These are phyloP conservation scores for Cantharis lateralis DNA, from an alignment of 2,888 invertebrate genomes.

Conservation along the genomic window DNA sequence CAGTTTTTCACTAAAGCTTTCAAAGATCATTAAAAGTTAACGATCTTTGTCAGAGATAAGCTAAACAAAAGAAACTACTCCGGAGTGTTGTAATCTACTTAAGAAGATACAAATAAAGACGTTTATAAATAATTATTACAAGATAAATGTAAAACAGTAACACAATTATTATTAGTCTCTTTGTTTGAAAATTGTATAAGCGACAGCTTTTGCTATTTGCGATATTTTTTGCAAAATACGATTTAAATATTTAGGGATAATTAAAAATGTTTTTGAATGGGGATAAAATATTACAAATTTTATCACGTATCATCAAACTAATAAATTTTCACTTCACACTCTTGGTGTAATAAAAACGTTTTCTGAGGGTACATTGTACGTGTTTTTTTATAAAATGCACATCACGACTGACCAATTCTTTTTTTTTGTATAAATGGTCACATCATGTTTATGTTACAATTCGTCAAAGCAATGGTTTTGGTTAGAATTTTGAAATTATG, in stretches of 20 bases:
- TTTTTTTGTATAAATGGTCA: conserved; percentile 17
- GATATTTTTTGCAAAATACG: not conserved
- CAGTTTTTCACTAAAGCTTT: not conserved
- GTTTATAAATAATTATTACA: not conserved
- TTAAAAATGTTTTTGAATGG: not conserved
- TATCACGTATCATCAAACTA: conserved; percentile 49
- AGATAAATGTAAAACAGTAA: not conserved
- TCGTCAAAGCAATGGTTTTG: not conserved
- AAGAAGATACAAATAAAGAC: not conserved
- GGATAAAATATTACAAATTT: conserved; percentile 41
- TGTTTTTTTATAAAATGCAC: conserved; percentile 38
- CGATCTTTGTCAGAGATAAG: not conserved
- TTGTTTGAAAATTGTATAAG: not conserved
- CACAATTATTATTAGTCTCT: not conserved
- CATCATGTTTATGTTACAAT: conserved; percentile 4
- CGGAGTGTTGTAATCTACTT: not conserved
- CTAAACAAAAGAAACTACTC: not conserved
- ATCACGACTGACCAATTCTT: conserved; percentile 40
- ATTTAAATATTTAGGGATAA: not conserved
- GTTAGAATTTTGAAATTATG: not conserved
- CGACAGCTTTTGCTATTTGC: not conserved
- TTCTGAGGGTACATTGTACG: conserved; percentile 41
- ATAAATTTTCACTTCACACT: conserved; percentile 52
- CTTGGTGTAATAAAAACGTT: conserved; percentile 49
- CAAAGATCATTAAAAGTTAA: not conserved